Base-by-base conservation (phyloP, 1,140 invertebrate genomes). In the Pogonognathellus flavescens region DNA sequence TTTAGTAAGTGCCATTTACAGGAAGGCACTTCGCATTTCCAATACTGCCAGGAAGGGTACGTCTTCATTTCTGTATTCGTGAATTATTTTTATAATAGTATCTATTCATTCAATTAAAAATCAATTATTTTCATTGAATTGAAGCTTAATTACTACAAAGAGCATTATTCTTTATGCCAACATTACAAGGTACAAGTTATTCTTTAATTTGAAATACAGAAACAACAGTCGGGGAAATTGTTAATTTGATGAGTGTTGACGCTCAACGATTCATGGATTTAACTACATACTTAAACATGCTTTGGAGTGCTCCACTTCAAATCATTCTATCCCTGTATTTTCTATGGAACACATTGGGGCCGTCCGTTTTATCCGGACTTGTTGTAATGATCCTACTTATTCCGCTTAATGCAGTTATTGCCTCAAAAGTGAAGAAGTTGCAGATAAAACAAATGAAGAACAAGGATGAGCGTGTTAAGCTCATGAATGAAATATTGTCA, bases 1-100 rank as follows among this genome's bases (percentile, higher is more conserved):
- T 0, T 91, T 99, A 25, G 97, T 97, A 9, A 96, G 97, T 87
- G 94, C 97, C 81, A 96, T 99, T 88, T 99, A 99, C 90, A 93
- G 95, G 89, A 99, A 99, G 87, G 87, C 90, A 18, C 90, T 96
- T 62, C 91, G 93, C 72, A 94, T 97, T 90, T 96, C 95, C 0
- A 96, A 95, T 89, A 91, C 93, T 0, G 94, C 95, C 0, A 92
- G 95, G 85, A 96, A 96, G 90, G 94, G 80, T 84, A 57, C 18
- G 10, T 31, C n/a, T n/a, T n/a, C n/a, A n/a, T n/a, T n/a, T n/a
- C n/a, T n/a, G n/a, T n/a, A n/a, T n/a, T n/a, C n/a, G n/a, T n/a
- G n/a, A n/a, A n/a, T n/a, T 31, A 49, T 41, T n/a, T 41, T 25
- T 25, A 57, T 57, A 0, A 20, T n/a, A n/a, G n/a, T n/a, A n/a